Evolutionary conservation across 2,888 invertebrate genomes (phyloP).

Genomic region (Leptopilina myrica): DNA sequence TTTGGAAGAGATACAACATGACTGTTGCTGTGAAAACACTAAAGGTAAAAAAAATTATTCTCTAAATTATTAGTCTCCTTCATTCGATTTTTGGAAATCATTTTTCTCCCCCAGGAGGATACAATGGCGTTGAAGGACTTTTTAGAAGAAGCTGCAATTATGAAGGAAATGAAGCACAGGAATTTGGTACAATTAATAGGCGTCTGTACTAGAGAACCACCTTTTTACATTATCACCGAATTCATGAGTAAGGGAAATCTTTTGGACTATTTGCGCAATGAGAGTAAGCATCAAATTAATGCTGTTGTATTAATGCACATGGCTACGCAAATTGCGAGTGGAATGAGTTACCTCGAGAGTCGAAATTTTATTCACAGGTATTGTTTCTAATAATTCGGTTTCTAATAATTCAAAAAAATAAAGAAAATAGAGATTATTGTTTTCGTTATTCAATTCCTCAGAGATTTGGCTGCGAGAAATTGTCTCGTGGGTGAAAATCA

Average conservation of each 20-base stretch:
- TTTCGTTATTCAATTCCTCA: conserved; percentile 66
- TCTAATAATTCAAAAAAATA: too few species aligned
- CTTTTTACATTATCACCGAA: conserved; percentile 99
- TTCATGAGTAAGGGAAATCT: conserved; percentile 99
- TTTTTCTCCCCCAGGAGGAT: conserved; percentile 84
- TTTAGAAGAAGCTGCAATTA: conserved; percentile 98
- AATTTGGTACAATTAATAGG: conserved; percentile 98
- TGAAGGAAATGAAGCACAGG: conserved; percentile 99
- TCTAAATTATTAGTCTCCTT: too few species aligned
- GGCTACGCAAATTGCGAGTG: conserved; percentile 99
- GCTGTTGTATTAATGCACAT: conserved; percentile 98
- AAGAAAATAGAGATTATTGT: not conserved
- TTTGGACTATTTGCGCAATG: conserved; percentile 94
- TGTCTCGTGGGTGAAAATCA: conserved; percentile 98
- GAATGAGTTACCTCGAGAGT: conserved; percentile 98
- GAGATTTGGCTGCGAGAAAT: conserved; percentile 99
- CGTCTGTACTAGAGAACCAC: conserved; percentile 98
- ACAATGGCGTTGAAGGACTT: conserved; percentile 99
- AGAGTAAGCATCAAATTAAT: conserved; percentile 90
- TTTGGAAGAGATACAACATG: conserved; percentile 96
- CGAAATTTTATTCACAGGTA: conserved; percentile 95
- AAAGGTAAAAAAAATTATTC: conserved; percentile 79
- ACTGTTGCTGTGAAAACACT: conserved; percentile 99
- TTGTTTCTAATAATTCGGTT: not conserved
- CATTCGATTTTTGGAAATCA: too few species aligned